Base-by-base conservation (phyloP, 2,113 vertebrate species). In the Nesogale talazaci region DNA sequence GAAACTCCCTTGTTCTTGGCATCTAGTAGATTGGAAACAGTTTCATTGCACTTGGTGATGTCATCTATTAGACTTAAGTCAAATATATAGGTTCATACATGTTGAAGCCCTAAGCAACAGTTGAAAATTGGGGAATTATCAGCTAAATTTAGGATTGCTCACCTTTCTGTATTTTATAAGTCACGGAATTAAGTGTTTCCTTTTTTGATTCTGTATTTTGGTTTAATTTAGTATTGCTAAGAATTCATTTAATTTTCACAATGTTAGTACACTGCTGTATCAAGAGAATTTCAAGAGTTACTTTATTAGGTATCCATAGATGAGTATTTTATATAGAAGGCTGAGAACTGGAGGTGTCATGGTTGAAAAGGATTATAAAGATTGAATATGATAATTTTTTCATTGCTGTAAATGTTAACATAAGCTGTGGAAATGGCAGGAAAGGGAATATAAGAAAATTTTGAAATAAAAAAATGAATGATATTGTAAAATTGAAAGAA, bases 171-270 rank as follows among this genome's bases (percentile, higher is more conserved):
- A 14, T 65, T 75, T 25, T 79, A 31, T 23, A 84, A 67, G 40
- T 56, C 75, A 67, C 16, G 14, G 46, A 72, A 82, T 74, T 38
- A 27, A 52, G 42, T 34, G 40, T 38, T 57, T 52, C 69, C 14
- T 82, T 89, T 40, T 9, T 78, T 82, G 31, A 83, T 29, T 78
- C 2, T 38, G 83, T 83, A 34, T 22, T 61, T 7, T 1, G 22
- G 56, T n/a, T 27, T 69, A 40, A 83, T 63, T 86, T 82, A 86
- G 83, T 70, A 70, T 76, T 77, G 3, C 34, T 65, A 65, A 92
- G 61, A 82, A 57, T 5, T 86, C 31, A 34, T 83, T 93, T 90
- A 38, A 9, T 92, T 92, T 88, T 22, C 5, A 72, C 34, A 16
- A 29, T 63, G 61, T 46, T 63, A 23, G 16, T 52, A 52, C 46